Evolutionary conservation across 2,888 invertebrate species (phyloP).

Genomic region (Atrina japonica): DNA sequence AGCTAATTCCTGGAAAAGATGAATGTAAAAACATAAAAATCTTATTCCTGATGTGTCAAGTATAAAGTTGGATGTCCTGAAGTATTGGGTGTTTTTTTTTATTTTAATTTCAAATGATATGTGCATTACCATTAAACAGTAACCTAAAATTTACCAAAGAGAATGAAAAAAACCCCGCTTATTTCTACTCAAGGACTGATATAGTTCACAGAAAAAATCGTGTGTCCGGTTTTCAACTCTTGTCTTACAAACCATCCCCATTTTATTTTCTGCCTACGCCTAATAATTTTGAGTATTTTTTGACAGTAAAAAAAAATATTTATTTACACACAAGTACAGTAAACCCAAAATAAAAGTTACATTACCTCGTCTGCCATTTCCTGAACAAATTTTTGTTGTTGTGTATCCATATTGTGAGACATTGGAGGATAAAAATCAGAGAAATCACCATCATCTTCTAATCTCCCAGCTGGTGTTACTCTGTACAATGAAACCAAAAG

Average conservation of each 20-base stretch:
- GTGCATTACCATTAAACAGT: too few relatives aligned
- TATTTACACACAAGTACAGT: too few relatives aligned
- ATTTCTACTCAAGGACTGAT: too few relatives aligned
- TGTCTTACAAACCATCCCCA: too few relatives aligned
- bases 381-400: constrained; percentile 85
- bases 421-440: constrained; percentile 81
- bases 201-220: too few relatives aligned
- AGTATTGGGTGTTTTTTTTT: neutral
- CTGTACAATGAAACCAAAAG: constrained; percentile 46
- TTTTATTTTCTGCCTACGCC: too few relatives aligned
- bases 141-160: too few relatives aligned
- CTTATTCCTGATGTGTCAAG: neutral
- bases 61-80: neutral
- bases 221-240: too few relatives aligned
- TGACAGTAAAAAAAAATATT: too few relatives aligned
- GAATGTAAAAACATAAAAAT: constrained; percentile 22
- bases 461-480: constrained; percentile 70
- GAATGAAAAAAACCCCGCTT: too few relatives aligned
- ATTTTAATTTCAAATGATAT: neutral
- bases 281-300: too few relatives aligned
- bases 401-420: constrained; percentile 80
- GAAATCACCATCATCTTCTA: constrained; percentile 79
- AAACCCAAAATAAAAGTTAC: too few relatives aligned
- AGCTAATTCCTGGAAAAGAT: constrained; percentile 85
- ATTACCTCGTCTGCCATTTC: constrained; percentile 84